Base-by-base conservation (phyloP, 2,113 vertebrate genomes). In the Pelusios castaneus region DNA sequence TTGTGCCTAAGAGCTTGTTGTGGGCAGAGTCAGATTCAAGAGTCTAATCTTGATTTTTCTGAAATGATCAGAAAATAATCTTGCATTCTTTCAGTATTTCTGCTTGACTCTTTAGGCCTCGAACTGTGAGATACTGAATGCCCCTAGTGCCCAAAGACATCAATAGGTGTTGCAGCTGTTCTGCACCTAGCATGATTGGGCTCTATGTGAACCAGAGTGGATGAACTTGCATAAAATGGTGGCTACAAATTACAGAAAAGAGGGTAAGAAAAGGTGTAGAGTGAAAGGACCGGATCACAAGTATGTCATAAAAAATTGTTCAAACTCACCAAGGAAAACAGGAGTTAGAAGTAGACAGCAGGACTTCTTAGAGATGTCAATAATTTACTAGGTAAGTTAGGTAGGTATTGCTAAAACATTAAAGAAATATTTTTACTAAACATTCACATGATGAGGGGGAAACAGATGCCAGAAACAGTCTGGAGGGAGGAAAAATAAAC, bases 381-480 rank as follows among this genome's bases (percentile, higher is more conserved):
- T 7, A 0, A 76, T 89, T 90, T 85, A 38, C 52, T 83, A 85
- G 84, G 60, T 89, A 85, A 92, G 6, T 34, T 56, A 94, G n/a
- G 75, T 89, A 84, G 84, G 75, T 70, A 56, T 91, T 90, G n/a
- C 60, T 94, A 89, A 92, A 96, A 95, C 91, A 56, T 91, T 85
- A 93, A 92, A 95, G 91, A 91, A 63, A n/a, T 89, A 93, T 97
- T 87, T 95, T 70, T 14, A 41, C 47, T 94, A 9, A 1, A 2
- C 43, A 21, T 94, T 93, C 1, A n/a, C 88, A 91, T 95, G 94
- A 94, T 47, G 91, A 89, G 92, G 76, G 93, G 56, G 82, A 95
- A 95, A 91, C 8, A 27, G 70, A 95, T 90, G 89, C 89, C 92
- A 95, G 88, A 80, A 92, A 63, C n/a, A 87, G 84, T 95, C 96